These are phyloP conservation scores for Isurus oxyrinchus DNA, from an alignment of 2,113 vertebrate genomes.

Conservation along the genomic window DNA sequence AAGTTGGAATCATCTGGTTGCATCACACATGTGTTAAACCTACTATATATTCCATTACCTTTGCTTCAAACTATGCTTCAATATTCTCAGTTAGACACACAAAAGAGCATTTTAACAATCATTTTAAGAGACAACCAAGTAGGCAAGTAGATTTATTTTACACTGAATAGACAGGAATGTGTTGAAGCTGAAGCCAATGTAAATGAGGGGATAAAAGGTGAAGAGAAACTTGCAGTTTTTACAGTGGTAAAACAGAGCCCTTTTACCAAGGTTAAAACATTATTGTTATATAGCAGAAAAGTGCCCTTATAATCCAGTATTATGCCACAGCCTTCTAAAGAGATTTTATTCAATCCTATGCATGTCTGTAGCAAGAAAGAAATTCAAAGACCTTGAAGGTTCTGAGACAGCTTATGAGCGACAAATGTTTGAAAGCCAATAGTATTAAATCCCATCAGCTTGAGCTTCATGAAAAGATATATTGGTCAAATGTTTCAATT, in stretches of 20 bases:
- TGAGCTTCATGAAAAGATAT: neutral
- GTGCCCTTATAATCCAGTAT: neutral
- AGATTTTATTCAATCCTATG: neutral
- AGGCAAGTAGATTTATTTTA: neutral
- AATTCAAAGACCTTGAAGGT: neutral
- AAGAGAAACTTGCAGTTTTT: neutral
- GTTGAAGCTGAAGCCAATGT: neutral
- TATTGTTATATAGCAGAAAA: neutral
- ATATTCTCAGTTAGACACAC: neutral
- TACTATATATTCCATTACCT: neutral
- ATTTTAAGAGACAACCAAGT: neutral
- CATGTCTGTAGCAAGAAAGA: neutral
- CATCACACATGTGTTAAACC: neutral
- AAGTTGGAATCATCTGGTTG: neutral
- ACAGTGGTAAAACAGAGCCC: neutral
- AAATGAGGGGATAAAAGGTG: neutral
- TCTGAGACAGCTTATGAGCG: neutral
- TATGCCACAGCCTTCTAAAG: neutral
- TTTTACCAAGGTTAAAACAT: neutral
- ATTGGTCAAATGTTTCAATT: neutral
- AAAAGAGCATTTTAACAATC: neutral
- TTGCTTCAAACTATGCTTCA: neutral
- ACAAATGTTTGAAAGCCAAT: conserved; percentile 4
- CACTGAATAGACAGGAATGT: neutral
- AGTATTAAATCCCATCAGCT: neutral